Evolutionary conservation across 1,140 invertebrate genomes (phyloP).

Genomic region (Ooceraea biroi): DNA sequence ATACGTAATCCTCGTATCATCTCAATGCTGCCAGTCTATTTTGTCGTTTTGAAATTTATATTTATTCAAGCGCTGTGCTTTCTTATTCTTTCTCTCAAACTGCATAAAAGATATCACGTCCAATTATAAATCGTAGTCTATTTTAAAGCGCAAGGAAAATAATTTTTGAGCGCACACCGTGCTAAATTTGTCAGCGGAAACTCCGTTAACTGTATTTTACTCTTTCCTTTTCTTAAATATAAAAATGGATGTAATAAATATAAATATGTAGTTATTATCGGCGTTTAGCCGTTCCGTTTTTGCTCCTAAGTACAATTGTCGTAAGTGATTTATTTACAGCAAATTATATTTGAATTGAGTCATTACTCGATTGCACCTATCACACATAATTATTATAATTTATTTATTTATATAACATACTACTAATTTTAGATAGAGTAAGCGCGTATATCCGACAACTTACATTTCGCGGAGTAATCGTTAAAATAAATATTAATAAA

Average conservation of each 20-base stretch:
- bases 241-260: background rate
- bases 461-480: background rate
- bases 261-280: background rate
- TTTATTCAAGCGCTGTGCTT: slow-evolving; percentile 55
- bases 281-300: too few relatives aligned
- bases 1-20: slow-evolving; percentile 4
- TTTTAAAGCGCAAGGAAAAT: background rate
- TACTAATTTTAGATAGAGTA: background rate
- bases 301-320: background rate
- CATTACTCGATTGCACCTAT: background rate
- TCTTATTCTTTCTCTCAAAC: background rate
- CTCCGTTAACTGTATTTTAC: background rate
- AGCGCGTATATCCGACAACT: background rate
- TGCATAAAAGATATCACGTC: background rate
- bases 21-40: slow-evolving; percentile 17
- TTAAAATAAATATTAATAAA: background rate
- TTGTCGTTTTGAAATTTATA: slow-evolving; percentile 53
- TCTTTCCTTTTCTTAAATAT: background rate
- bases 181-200: background rate
- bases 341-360: background rate
- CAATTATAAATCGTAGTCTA: slow-evolving; percentile 52
- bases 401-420: background rate
- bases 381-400: background rate
- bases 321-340: background rate
- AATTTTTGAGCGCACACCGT: background rate